phyloP scores from a whole-genome alignment of 2,113 vertebrate species.

The Turnix velox region DNA sequence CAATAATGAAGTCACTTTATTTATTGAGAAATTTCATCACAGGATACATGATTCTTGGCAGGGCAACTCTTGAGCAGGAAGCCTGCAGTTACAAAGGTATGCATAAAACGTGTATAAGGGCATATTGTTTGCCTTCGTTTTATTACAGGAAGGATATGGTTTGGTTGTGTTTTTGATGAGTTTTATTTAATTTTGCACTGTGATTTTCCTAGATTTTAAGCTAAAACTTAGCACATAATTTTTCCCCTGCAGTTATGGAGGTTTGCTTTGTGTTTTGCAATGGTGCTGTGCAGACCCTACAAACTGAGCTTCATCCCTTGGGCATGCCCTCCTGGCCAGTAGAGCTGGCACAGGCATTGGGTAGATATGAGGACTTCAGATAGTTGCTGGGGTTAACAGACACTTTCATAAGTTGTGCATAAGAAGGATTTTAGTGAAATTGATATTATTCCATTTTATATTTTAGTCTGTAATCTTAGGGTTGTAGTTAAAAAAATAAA shows the following conservation, averaged over 20 bases:
- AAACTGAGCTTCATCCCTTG: neutral
- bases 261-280: neutral
- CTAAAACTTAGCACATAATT: neutral
- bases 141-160: slow-evolving; percentile 58
- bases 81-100: slow-evolving; percentile 65
- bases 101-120: slow-evolving; percentile 32
- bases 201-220: slow-evolving; percentile 35
- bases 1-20: slow-evolving; percentile 61
- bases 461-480: slow-evolving; percentile 13
- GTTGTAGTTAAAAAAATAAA: neutral
- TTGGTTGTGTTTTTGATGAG: slow-evolving; percentile 57
- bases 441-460: neutral
- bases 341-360: neutral
- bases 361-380: neutral
- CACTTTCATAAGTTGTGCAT: neutral
- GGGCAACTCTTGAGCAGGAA: slow-evolving; percentile 61
- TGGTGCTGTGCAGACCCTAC: slow-evolving; percentile 12
- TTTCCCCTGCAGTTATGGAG: neutral
- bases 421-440: slow-evolving; percentile 5
- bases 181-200: slow-evolving; percentile 46
- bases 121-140: slow-evolving; percentile 66
- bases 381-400: neutral
- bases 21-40: slow-evolving; percentile 66
- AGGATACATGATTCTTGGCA: slow-evolving; percentile 68
- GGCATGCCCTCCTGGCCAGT: neutral